phyloP scores from a whole-genome alignment of 2,113 vertebrate genomes.

The Papio anubis region DNA sequence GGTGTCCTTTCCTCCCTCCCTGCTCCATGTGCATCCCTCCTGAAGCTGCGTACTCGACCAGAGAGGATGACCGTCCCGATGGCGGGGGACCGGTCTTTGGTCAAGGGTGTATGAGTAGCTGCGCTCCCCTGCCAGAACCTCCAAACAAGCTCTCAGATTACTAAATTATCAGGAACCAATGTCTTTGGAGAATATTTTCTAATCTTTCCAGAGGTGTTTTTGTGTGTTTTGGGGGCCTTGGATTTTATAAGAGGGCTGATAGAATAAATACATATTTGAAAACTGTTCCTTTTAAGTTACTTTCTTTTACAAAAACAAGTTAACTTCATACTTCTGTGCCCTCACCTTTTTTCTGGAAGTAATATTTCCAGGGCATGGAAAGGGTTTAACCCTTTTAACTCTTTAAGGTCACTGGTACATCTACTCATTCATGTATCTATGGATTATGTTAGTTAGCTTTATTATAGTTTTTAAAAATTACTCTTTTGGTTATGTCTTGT shows the following conservation, averaged over 20 bases:
- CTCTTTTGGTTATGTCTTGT: neutral
- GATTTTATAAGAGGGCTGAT: neutral
- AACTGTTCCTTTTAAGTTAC: neutral
- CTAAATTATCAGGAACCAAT: neutral
- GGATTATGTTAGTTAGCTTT: neutral
- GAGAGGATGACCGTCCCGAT: too few relatives aligned
- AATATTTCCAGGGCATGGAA: neutral
- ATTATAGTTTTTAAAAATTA: neutral
- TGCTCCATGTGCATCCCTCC: too few relatives aligned
- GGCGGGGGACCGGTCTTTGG: too few relatives aligned
- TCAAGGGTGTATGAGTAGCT: too few relatives aligned
- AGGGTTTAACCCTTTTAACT: neutral
- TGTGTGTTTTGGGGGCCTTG: neutral
- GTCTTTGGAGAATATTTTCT: neutral
- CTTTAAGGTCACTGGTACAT: neutral
- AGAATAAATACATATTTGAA: neutral
- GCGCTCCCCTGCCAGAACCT: too few relatives aligned
- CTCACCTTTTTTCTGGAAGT: neutral
- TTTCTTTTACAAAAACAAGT: neutral
- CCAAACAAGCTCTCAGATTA: too few relatives aligned
- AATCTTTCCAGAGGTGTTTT: neutral
- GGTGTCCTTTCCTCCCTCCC: too few relatives aligned
- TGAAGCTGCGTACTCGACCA: accelerated
- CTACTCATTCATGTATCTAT: neutral
- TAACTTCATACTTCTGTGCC: neutral